phyloP scores from a whole-genome alignment of 2,797 vertebrate species.

The Numenius phaeopus region DNA sequence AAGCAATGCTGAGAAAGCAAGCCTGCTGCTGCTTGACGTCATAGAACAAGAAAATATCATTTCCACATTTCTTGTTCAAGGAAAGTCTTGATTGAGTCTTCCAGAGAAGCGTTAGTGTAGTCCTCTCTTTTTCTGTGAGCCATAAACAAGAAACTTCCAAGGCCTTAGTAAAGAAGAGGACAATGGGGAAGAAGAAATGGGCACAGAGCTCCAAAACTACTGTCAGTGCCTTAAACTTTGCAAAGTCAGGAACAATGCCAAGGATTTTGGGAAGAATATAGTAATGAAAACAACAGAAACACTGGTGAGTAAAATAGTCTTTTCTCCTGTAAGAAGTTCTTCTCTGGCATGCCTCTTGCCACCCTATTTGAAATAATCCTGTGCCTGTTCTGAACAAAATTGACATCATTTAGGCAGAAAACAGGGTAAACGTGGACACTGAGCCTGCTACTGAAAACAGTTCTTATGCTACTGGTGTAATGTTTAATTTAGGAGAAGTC shows the following conservation, averaged over 20 bases:
- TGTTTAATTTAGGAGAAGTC: background rate
- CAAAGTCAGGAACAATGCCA: background rate
- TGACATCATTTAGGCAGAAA: background rate
- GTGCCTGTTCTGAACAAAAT: background rate
- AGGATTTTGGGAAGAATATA: background rate
- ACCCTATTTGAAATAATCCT: background rate
- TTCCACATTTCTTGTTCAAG: background rate
- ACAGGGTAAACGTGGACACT: background rate
- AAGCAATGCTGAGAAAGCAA: background rate
- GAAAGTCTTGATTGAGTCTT: constrained; percentile 5
- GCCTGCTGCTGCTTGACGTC: background rate
- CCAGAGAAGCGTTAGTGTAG: background rate
- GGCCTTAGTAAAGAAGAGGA: background rate
- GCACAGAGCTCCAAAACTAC: background rate
- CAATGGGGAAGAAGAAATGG: background rate
- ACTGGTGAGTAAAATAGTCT: constrained; percentile 36
- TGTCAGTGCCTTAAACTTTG: background rate
- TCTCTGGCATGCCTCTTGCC: background rate
- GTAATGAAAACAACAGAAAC: background rate
- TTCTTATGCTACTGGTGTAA: background rate
- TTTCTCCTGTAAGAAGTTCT: background rate
- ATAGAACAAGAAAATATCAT: background rate
- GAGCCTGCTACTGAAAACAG: background rate
- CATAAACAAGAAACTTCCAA: background rate
- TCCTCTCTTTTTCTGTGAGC: background rate